Base-by-base conservation (phyloP, 2,797 vertebrate species). In the Thaleichthys pacificus region DNA sequence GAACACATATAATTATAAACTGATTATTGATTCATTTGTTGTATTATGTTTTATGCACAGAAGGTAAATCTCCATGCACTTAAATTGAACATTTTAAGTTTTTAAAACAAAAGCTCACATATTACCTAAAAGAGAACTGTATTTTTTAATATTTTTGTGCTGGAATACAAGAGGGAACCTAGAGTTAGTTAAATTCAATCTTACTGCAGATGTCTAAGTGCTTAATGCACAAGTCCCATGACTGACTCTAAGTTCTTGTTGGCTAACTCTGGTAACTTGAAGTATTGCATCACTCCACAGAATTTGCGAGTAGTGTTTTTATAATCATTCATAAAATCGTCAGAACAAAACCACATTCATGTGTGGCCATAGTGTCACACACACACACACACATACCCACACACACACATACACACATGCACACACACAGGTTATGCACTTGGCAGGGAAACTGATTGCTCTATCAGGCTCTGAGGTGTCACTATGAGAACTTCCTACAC, bases 261-360 rank as follows among this genome's bases (percentile, higher is more conserved):
- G 15, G 65, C 22, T 17, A 49, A 42, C 22, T 56, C 19, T 22
- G 66, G 9, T 12, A 47, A 47, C 38, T 28, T 64, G 70, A 76
- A 80, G 71, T 30, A 47, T 66, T 54, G 66, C 35, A 57, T 70
- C 63, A 74, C 68, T 63, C 76, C 74, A 67, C 72, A 51, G 42
- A 70, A 66, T 74, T 62, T n/a, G 35, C 9, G 68, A 63, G 69
- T 62, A n/a, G 66, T 86, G 72, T 66, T 83, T 76, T 75, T 78
- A 28, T 72, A 72, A 80, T 80, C 77, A 74, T 74, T 65, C 42
- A 47, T 74, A 24, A 73, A 82, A 74, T 30, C 65, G 64, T 73
- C 49, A 26, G 56, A 47, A 66, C 24, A 47, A 70, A 77, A 66
- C 66, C 30, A 57, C 74, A 67, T 47, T 47, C 42, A 14, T 71